Conservation (phyloP, 2,888 invertebrate species). For the Acronicta alni region DNA sequence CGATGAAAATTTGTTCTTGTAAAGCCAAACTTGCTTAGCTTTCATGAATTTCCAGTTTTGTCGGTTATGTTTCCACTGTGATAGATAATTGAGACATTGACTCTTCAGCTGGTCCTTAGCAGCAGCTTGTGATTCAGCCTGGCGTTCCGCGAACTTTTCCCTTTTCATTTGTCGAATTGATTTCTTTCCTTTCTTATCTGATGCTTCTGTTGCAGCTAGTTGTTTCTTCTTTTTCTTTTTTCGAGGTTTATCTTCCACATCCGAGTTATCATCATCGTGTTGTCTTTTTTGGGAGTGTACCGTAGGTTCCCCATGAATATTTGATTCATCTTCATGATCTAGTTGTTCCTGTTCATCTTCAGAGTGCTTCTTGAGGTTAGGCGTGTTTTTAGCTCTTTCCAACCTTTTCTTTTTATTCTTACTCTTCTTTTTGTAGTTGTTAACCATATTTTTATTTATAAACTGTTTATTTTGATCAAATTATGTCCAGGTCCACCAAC, state of each 20-base stretch:
- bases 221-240: conserved; percentile 78
- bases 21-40: conserved; percentile 93
- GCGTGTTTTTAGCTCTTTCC: conserved; percentile 23
- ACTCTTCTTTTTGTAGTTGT: conserved; percentile 68
- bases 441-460: conserved; percentile 58
- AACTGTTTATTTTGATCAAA: not conserved
- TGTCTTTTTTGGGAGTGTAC: conserved; percentile 48
- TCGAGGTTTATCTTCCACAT: conserved; percentile 70
- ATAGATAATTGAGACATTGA: conserved; percentile 91
- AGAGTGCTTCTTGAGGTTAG: conserved; percentile 3
- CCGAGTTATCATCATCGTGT: conserved; percentile 67
- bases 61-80: conserved; percentile 92
- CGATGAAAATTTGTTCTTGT: conserved; percentile 91
- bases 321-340: conserved; percentile 47
- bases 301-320: conserved; percentile 43
- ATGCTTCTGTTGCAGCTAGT: conserved; percentile 63
- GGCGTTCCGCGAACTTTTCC: conserved; percentile 89
- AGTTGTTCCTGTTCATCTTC: conserved; percentile 41
- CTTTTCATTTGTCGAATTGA: conserved; percentile 92
- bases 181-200: conserved; percentile 82
- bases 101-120: conserved; percentile 88
- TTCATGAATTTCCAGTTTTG: conserved; percentile 95
- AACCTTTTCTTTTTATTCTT: conserved; percentile 63
- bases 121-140: conserved; percentile 87
- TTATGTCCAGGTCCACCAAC: no score